Evolutionary conservation across 1,140 invertebrate genomes (phyloP).

Genomic region (Panagrolaimus sp.): DNA sequence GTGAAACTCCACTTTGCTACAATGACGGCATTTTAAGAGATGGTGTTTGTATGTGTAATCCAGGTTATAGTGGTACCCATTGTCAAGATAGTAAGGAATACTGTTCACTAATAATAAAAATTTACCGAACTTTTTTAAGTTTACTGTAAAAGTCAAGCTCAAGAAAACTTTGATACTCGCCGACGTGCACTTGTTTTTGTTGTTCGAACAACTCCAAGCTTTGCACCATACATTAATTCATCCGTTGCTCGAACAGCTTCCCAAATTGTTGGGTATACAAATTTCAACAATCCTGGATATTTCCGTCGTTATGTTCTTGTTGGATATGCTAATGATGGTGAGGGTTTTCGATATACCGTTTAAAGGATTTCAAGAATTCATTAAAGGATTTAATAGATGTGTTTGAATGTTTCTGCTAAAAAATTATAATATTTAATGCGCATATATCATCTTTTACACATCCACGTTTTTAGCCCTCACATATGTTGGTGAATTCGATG

Average conservation of each 20-base stretch:
- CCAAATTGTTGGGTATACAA: background rate
- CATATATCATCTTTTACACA: no score
- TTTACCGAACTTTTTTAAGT: no score
- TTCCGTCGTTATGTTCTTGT: slow-evolving; percentile 1
- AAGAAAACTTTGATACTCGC: slow-evolving; percentile 6
- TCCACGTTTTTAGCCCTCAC: no score
- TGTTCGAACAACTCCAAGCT: background rate
- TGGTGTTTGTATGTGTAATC: background rate
- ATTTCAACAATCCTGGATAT: background rate
- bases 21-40: background rate
- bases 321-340: background rate
- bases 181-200: slow-evolving; percentile 1
- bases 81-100: background rate
- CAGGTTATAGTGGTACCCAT: background rate
- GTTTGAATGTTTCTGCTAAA: no score
- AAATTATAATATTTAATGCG: no score
- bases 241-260: background rate
- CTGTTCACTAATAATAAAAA: background rate
- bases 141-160: no score
- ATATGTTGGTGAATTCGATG: background rate
- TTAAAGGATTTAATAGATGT: no score
- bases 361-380: no score
- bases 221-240: background rate
- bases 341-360: no score
- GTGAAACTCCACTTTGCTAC: background rate